Base-by-base conservation (phyloP, 2,888 invertebrate species). In the Ectropis crepuscularia region DNA sequence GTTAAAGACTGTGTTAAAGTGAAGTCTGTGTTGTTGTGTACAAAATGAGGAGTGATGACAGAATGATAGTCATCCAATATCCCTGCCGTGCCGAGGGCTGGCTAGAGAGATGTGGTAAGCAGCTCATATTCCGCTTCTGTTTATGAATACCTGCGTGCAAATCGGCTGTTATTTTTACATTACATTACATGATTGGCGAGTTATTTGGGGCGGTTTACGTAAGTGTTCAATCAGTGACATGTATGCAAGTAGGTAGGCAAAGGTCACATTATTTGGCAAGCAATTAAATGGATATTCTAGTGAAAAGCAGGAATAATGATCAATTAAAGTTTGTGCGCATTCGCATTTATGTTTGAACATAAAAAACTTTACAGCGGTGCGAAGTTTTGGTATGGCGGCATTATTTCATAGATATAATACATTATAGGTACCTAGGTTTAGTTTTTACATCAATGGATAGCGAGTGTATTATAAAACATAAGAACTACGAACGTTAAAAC, bases 81-180 rank as follows among this genome's bases (percentile, higher is more conserved):
- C 92, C 92, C 36, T 92, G 92, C 75, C 87, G 91, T 49, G 92
- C 87, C 12, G 92, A 92, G 74, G 92, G 92, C 48, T 92, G 92
- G 92, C 81, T 92, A 28, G 86, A 92, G 66, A 83, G 88, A 88
- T 92, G 90, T 72, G 92, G 92, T 92, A 75, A 89, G 90, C 80
- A 47, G 4, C 57, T 49, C 6, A 11, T 41, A 50, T 57, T 53
- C 10, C 41, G 28, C 11, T 60, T 59, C 55, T 68, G 57, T 69
- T 66, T 63, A 67, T 45, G 61, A 62, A 65, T 64, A 66, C 58
- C 61, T 70, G 68, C 68, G 65, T 63, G 66, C 58, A 55, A 54
- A 64, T 65, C 16, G 43, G 55, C 59, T 65, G 67, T 67, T 67
- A 67, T 61, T 62, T 65, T 66, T 63, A 48, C 58, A 46, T 59